phyloP scores from a whole-genome alignment of 2,888 invertebrate genomes.

The Rhingia campestris region DNA sequence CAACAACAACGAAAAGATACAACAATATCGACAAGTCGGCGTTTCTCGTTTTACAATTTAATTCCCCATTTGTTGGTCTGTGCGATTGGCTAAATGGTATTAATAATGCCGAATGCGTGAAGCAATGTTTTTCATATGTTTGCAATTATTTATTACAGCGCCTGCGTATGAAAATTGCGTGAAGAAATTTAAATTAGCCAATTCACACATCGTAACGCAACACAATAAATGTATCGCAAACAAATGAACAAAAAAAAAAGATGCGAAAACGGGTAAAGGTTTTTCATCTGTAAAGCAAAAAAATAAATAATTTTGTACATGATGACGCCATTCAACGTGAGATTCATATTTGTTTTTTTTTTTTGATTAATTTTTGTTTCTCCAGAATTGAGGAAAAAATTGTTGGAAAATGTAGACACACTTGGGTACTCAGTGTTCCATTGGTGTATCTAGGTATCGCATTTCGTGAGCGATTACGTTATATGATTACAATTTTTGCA shows the following conservation, averaged over 20 bases:
- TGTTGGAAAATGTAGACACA: neutral
- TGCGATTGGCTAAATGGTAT: conserved; percentile 46
- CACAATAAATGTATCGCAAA: conserved; percentile 5
- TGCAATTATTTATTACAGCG: conserved; percentile 24
- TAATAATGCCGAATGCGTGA: conserved; percentile 46
- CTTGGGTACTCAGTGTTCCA: neutral
- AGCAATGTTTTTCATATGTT: conserved; percentile 36
- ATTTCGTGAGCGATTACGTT: conserved; percentile 39
- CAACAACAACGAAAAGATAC: neutral
- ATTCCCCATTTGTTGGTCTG: conserved; percentile 23
- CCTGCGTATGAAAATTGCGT: conserved; percentile 8
- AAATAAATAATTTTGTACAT: neutral
- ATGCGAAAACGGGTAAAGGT: conserved; percentile 22
- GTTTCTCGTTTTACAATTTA: conserved; percentile 3
- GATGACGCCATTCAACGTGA: conserved; percentile 59
- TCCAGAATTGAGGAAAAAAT: neutral
- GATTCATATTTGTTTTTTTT: conserved; percentile 44
- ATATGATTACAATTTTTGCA: conserved; percentile 50
- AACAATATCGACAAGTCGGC: conserved; percentile 1
- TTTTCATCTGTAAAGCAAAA: conserved; percentile 4
- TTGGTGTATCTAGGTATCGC: neutral
- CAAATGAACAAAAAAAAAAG: neutral
- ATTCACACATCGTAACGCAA: conserved; percentile 7
- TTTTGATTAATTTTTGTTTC: conserved; percentile 45
- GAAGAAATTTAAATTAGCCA: conserved; percentile 51